A percentile compares a stretch with the other conserved stretches of the same genome.
These are phyloP conservation scores for Toxotes chatareus DNA, from an alignment of 2,113 vertebrate genomes.

Conservation along the genomic window DNA sequence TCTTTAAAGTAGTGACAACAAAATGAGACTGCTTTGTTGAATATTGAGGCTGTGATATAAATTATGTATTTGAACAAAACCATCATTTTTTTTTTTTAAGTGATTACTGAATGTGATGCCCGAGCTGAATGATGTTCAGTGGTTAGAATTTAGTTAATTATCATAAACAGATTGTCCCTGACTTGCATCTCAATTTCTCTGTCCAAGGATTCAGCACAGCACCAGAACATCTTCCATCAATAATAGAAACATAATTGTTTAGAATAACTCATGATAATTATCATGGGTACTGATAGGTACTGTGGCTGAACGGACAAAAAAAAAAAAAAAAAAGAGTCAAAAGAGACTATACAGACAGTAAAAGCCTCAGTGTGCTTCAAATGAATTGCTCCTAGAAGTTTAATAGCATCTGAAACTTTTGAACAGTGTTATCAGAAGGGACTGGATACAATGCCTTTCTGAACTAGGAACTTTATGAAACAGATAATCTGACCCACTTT, in stretches of 20 bases:
- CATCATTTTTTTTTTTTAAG: not conserved
- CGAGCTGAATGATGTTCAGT: not conserved
- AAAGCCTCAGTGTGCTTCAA: not conserved
- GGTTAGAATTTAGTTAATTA: not conserved
- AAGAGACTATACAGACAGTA: not conserved
- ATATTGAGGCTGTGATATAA: slow-evolving; percentile 9
- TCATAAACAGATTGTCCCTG: not conserved
- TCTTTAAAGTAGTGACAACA: not conserved
- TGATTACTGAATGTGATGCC: not conserved
- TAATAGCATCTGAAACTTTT: not conserved
- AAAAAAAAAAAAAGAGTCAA: not conserved
- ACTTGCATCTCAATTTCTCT: not conserved
- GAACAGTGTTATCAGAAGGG: not conserved
- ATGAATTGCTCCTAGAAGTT: not conserved
- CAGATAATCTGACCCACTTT: not conserved
- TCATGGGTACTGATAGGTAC: not conserved
- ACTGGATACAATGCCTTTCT: not conserved
- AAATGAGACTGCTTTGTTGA: slow-evolving; percentile 1
- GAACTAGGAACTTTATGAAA: not conserved
- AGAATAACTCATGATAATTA: not conserved
- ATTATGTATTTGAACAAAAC: not conserved
- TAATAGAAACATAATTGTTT: not conserved
- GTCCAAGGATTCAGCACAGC: not conserved
- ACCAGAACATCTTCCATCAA: not conserved
- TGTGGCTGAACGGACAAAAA: not conserved